Percentiles rank a stretch among this genome's conserved stretches.
Conservation (phyloP, 2,888 invertebrate genomes). For the Drosophila putrida region DNA sequence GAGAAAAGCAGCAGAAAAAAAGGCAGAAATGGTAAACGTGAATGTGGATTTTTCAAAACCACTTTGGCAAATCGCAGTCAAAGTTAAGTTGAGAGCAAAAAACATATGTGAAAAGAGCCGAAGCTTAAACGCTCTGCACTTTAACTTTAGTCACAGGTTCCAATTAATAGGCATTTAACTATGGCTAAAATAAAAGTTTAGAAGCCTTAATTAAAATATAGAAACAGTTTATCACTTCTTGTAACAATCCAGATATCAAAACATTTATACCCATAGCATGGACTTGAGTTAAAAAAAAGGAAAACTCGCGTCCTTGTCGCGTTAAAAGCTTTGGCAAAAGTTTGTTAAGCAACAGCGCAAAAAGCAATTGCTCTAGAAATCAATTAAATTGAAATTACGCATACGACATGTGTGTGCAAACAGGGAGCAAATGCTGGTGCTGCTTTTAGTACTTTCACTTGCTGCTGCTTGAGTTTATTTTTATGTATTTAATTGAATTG, state of each 20-base stretch:
- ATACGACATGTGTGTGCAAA: conserved; percentile 74
- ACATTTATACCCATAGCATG: neutral
- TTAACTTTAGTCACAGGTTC: neutral
- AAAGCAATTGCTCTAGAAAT: conserved; percentile 61
- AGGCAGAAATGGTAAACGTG: conserved; percentile 29
- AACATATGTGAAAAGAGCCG: neutral
- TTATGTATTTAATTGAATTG: conserved; percentile 42
- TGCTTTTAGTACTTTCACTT: conserved; percentile 46
- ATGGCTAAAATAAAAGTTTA: no score
- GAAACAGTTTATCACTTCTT: neutral
- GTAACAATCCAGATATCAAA: neutral
- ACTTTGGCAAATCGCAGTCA: conserved; percentile 70
- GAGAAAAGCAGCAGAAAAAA: conserved; percentile 39
- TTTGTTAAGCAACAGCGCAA: conserved; percentile 45
- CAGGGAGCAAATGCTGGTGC: conserved; percentile 11
- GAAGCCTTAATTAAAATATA: no score
- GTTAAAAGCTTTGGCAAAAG: conserved; percentile 67
- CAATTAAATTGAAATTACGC: conserved; percentile 78
- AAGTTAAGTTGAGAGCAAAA: conserved; percentile 46
- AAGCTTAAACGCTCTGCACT: conserved; percentile 26
- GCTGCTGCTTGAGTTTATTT: conserved; percentile 42
- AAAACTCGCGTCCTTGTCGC: conserved; percentile 38
- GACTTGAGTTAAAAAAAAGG: conserved; percentile 7
- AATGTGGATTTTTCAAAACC: conserved; percentile 53
- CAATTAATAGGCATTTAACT: no score